phyloP scores from a whole-genome alignment of 2,113 vertebrate species.

The Rhinichthys klamathensis region DNA sequence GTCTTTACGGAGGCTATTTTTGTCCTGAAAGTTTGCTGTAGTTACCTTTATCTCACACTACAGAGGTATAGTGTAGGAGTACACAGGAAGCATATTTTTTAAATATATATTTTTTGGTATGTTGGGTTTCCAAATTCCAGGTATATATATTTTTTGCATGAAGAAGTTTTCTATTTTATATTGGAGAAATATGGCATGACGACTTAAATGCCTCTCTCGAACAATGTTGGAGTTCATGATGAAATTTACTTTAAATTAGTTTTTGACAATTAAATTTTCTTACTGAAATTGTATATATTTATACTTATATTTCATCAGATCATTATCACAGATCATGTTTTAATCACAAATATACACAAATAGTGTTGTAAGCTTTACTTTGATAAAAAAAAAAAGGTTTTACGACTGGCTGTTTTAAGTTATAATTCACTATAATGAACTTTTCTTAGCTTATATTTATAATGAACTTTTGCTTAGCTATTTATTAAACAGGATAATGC shows the following conservation, averaged over 20 bases:
- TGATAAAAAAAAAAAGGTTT: slow-evolving; percentile 33
- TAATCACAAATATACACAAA: neutral
- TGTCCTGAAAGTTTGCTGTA: slow-evolving; percentile 58
- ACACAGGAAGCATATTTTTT: slow-evolving; percentile 67
- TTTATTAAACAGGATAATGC: slow-evolving; percentile 38
- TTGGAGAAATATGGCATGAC: slow-evolving; percentile 60
- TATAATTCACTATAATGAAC: slow-evolving; percentile 48
- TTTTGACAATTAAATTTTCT: slow-evolving; percentile 63
- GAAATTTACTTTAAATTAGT: slow-evolving; percentile 64
- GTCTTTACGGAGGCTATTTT: slow-evolving; percentile 23
- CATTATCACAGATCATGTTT: slow-evolving; percentile 35
- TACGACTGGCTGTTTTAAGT: slow-evolving; percentile 1
- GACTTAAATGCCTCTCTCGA: slow-evolving; percentile 32
- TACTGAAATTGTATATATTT: slow-evolving; percentile 72
- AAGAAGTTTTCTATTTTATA: slow-evolving; percentile 74
- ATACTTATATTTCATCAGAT: slow-evolving; percentile 60
- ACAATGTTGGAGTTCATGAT: slow-evolving; percentile 47
- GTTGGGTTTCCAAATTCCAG: slow-evolving; percentile 73
- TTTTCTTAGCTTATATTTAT: slow-evolving; percentile 61
- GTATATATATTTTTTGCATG: slow-evolving; percentile 78
- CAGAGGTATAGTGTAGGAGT: slow-evolving; percentile 57
- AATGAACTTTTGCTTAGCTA: slow-evolving; percentile 3
- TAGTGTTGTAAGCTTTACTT: slow-evolving; percentile 57
- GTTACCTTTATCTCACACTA: slow-evolving; percentile 60
- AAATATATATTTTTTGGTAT: slow-evolving; percentile 79